phyloP scores from a whole-genome alignment of 2,113 vertebrate species.

The Laticauda colubrina region DNA sequence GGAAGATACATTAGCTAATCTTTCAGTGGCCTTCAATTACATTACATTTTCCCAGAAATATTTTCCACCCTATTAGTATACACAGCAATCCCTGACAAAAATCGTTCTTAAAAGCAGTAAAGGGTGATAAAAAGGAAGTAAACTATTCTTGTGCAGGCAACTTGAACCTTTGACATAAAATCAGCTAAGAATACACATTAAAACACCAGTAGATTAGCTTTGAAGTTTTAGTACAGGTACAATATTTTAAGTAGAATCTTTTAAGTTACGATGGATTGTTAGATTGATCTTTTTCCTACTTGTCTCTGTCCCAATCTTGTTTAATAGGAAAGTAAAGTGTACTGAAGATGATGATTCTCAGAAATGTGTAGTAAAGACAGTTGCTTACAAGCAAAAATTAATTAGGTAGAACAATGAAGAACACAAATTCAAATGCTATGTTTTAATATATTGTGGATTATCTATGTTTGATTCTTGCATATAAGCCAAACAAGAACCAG shows the following conservation, averaged over 20 bases:
- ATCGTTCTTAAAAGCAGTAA: background rate
- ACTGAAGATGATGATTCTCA: background rate
- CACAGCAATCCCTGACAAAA: slow-evolving; percentile 33
- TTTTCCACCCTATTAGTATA: slow-evolving; percentile 70
- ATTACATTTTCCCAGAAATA: slow-evolving; percentile 67
- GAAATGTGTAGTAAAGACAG: background rate
- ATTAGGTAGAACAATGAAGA: background rate
- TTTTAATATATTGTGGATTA: background rate
- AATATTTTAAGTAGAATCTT: background rate
- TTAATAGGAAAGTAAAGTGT: background rate
- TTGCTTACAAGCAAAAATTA: background rate
- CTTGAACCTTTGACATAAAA: slow-evolving; percentile 1
- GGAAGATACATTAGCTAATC: slow-evolving; percentile 52
- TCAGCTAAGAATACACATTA: background rate
- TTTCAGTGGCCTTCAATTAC: slow-evolving; percentile 40
- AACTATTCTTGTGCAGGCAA: background rate
- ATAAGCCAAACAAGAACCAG: background rate
- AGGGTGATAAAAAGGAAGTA: slow-evolving; percentile 4
- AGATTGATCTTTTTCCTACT: background rate
- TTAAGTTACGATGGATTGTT: background rate
- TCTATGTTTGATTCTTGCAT: background rate
- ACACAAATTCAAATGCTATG: background rate
- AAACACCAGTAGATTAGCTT: background rate
- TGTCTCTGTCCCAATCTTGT: background rate
- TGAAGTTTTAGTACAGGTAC: background rate